Evolutionary conservation across 2,113 vertebrate species (phyloP), one percentile per base, ranked within the genome.

Genomic region (Columba janthina): DNA sequence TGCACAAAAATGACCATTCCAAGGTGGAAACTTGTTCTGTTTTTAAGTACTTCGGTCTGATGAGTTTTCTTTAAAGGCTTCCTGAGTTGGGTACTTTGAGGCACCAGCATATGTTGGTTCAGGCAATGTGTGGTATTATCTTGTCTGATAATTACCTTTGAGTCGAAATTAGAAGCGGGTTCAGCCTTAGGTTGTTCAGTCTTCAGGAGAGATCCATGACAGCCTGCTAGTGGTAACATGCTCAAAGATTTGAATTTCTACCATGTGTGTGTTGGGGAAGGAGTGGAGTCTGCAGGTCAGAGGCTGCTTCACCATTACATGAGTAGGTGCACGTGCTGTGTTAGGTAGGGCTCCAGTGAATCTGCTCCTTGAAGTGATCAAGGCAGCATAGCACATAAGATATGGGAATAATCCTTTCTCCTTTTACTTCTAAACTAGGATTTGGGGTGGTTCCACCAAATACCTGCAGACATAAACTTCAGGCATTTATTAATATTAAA

Each of bases 111-210:
- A 18, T 72, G 60, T 64, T 92, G 61, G 65, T 71, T 58, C 56
- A 86, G 34, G 51, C 3, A 10, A 53, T 95, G 20, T 34, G 31
- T 53, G 80, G 71, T 84, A 56, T 90, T 87, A 17, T 92, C 61
- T 90, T 85, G 67, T 87, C 65, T 90, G 48, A 77, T 86, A 93
- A 92, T 93, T 86, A 71, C 48, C 34, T 71, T 70, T 84, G 83
- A 61, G 84, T 90, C 72, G 70, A 42, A 90, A 29, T 8, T 12
- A 28, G 24, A 38, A 76, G 36, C 36, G 61, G n/a, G n/a, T 61
- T 80, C 77, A 92, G 86, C 54, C 57, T 40, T 46, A 19, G 58
- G 54, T 57, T 69, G 28, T 86, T 90, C 87, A 73, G 53, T 87
- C 36, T 82, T 85, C 46, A 69, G 77, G 34, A 67, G 78, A 57